Conservation (phyloP, 2,888 invertebrate species). For the Parapristionchus giblindavisi region DNA sequence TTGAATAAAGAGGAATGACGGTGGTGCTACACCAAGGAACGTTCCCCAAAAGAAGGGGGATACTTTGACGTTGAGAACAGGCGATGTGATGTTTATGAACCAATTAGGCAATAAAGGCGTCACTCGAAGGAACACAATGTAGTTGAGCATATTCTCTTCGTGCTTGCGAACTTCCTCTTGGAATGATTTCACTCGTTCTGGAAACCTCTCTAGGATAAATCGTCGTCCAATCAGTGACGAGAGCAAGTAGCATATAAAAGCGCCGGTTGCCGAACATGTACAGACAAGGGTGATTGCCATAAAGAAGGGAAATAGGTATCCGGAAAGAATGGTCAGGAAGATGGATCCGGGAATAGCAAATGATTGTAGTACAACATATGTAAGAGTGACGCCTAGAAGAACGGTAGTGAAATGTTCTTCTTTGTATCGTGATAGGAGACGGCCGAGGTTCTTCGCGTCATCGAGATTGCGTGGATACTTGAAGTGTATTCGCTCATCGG, state of each 20-base stretch:
- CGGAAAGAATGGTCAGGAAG: slow-evolving; percentile 94
- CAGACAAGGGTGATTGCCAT: slow-evolving; percentile 84
- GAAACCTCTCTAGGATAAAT: slow-evolving; percentile 86
- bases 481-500: slow-evolving; percentile 84
- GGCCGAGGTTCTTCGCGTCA: slow-evolving; percentile 92
- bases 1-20: slow-evolving; percentile 95
- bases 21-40: slow-evolving; percentile 94
- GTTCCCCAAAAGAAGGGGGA: slow-evolving; percentile 92
- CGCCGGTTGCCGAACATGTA: slow-evolving; percentile 91
- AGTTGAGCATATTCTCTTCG: slow-evolving; percentile 87
- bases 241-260: slow-evolving; percentile 90
- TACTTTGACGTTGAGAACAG: slow-evolving; percentile 93
- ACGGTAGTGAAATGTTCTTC: slow-evolving; percentile 83
- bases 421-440: slow-evolving; percentile 88
- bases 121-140: slow-evolving; percentile 93
- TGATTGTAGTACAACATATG: slow-evolving; percentile 95
- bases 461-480: slow-evolving; percentile 92
- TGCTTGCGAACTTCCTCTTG: slow-evolving; percentile 80
- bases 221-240: slow-evolving; percentile 88
- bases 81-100: slow-evolving; percentile 96
- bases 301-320: slow-evolving; percentile 93
- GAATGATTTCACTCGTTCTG: slow-evolving; percentile 86
- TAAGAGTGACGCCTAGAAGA: slow-evolving; percentile 84
- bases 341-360: slow-evolving; percentile 99
- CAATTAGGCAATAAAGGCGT: slow-evolving; percentile 98